Evolutionary conservation across 2,113 vertebrate genomes (phyloP).

Genomic region (Myanophis thanlyinensis): DNA sequence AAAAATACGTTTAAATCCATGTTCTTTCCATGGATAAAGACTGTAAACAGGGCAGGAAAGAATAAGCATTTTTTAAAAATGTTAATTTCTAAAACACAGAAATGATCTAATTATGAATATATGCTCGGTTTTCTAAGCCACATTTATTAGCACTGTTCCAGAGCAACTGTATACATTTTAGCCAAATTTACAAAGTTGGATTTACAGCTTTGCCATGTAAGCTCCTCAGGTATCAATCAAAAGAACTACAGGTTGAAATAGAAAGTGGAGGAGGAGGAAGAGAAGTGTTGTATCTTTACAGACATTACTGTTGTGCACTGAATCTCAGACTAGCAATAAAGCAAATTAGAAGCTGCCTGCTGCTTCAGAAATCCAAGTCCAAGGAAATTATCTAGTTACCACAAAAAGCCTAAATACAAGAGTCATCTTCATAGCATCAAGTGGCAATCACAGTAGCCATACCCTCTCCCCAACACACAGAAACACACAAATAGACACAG

Average conservation of each 20-base stretch:
- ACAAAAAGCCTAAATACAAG: constrained; percentile 14
- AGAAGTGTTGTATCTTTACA: background rate
- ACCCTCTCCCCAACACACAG: constrained; percentile 26
- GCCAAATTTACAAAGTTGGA: constrained; percentile 20
- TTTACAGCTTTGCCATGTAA: constrained; percentile 35
- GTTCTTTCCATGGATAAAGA: fast-evolving
- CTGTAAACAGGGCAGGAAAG: background rate
- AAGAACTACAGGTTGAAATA: background rate
- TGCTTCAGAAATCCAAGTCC: background rate
- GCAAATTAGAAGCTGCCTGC: background rate
- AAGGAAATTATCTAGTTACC: background rate
- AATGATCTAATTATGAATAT: background rate
- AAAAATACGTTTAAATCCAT: background rate
- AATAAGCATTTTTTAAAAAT: background rate
- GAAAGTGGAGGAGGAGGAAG: background rate
- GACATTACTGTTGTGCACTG: background rate
- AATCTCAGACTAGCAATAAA: background rate
- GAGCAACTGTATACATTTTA: constrained; percentile 30
- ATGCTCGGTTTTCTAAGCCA: background rate
- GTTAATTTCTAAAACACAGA: background rate
- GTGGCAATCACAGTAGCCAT: background rate
- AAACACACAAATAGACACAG: constrained; percentile 5
- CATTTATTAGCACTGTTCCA: constrained; percentile 13
- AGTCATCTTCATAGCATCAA: constrained; percentile 13
- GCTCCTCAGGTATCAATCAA: background rate